Conservation (phyloP, 2,888 invertebrate species). For the Lasioglossum malachurum region DNA sequence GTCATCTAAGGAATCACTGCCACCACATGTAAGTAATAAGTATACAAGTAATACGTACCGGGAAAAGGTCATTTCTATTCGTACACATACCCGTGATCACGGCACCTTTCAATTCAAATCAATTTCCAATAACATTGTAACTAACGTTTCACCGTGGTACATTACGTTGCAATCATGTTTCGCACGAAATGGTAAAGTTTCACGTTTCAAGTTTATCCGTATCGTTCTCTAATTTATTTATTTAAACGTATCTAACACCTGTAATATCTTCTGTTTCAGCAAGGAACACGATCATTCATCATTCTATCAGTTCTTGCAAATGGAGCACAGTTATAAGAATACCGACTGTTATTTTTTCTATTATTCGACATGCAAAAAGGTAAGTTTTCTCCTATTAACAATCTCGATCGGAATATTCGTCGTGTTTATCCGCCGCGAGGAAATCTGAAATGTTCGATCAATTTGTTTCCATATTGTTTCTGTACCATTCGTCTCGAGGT, state of each 20-base stretch:
- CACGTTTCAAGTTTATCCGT: neutral
- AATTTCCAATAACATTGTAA: slow-evolving; percentile 53
- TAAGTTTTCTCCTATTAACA: slow-evolving; percentile 83
- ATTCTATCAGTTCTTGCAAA: slow-evolving; percentile 84
- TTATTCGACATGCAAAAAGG: slow-evolving; percentile 94
- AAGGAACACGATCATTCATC: slow-evolving; percentile 84
- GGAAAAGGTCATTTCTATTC: slow-evolving; percentile 46
- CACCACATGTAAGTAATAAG: slow-evolving; percentile 66
- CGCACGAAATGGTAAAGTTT: slow-evolving; percentile 80
- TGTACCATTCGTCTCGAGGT: slow-evolving; percentile 70
- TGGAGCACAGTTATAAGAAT: slow-evolving; percentile 91
- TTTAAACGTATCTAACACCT: slow-evolving; percentile 4
- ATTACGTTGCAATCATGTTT: slow-evolving; percentile 76
- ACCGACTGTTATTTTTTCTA: slow-evolving; percentile 96
- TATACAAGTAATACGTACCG: slow-evolving; percentile 40
- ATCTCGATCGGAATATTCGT: neutral
- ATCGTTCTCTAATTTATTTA: neutral
- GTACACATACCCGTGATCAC: slow-evolving; percentile 21
- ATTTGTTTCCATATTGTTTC: slow-evolving; percentile 71
- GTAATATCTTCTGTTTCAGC: slow-evolving; percentile 73
- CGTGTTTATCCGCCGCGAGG: neutral
- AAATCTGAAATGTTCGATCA: slow-evolving; percentile 15
- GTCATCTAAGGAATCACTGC: slow-evolving; percentile 70
- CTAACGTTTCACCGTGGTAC: slow-evolving; percentile 48
- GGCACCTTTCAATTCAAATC: slow-evolving; percentile 44